These are phyloP conservation scores for Danio choprae DNA, from an alignment of 2,797 vertebrate species.

Conservation along the genomic window DNA sequence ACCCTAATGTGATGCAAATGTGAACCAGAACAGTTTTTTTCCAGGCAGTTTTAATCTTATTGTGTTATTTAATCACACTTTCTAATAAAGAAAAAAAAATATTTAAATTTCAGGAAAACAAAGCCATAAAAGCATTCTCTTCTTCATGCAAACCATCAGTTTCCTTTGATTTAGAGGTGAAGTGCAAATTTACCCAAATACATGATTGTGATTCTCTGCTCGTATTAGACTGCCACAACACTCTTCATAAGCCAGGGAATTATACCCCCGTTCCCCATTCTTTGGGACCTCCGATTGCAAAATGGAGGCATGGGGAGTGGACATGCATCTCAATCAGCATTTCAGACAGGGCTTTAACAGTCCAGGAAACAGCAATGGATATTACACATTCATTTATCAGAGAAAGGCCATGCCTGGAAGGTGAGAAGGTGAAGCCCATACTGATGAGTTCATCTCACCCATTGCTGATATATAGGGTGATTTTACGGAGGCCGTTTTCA, in stretches of 20 bases:
- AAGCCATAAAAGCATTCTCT: neutral
- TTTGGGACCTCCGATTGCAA: constrained; percentile 22
- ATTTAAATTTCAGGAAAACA: neutral
- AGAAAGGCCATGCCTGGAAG: constrained; percentile 21
- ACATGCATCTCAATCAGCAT: constrained; percentile 23
- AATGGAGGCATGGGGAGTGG: constrained; percentile 30
- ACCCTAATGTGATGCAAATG: no score
- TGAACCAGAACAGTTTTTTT: neutral
- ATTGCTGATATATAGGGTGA: constrained; percentile 15
- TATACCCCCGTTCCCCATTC: constrained; percentile 2
- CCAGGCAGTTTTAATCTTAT: neutral
- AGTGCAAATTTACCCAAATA: neutral
- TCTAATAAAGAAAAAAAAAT: neutral
- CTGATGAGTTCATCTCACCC: constrained; percentile 34
- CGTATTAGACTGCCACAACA: constrained; percentile 25
- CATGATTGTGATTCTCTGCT: constrained; percentile 34
- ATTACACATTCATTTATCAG: constrained; percentile 47
- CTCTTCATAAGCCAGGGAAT: neutral
- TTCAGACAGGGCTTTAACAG: constrained; percentile 38
- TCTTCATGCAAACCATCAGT: neutral
- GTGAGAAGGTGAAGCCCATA: constrained; percentile 62
- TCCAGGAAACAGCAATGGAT: constrained; percentile 3
- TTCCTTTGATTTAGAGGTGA: neutral
- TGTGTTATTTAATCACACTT: neutral
- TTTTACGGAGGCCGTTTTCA: constrained; percentile 13